phyloP scores from a whole-genome alignment of 2,113 vertebrate genomes.

The Calcarius ornatus region DNA sequence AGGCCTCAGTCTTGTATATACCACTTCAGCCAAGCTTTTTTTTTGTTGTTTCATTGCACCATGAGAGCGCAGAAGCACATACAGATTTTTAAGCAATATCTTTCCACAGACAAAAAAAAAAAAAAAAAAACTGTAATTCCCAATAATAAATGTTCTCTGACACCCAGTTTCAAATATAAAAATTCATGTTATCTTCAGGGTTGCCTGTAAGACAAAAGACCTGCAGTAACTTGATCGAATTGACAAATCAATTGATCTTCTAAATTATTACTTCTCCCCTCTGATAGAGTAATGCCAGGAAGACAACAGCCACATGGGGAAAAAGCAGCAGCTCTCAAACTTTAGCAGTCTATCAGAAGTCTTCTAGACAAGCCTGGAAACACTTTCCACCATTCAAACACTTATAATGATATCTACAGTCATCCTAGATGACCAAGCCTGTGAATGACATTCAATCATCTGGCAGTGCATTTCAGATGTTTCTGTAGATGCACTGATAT shows the following conservation, averaged over 20 bases:
- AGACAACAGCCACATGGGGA: not conserved
- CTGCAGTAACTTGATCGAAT: not conserved
- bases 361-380: not conserved
- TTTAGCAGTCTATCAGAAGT: not conserved
- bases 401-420: not conserved
- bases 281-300: not conserved
- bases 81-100: not conserved
- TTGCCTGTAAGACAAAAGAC: not conserved
- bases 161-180: not conserved
- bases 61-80: not conserved
- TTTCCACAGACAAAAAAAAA: not conserved
- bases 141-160: not conserved
- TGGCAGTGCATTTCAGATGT: not conserved
- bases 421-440: not conserved
- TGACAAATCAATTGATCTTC: not conserved
- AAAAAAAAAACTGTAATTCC: rapidly evolving
- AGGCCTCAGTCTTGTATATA: not conserved
- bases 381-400: not conserved
- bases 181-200: not conserved
- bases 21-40: not conserved
- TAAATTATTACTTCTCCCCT: not conserved
- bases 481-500: not conserved
- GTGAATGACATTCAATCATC: not conserved
- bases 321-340: not conserved
- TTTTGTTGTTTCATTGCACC: not conserved